Percentiles rank a stretch among this genome's conserved stretches.
Evolutionary conservation across 1,140 invertebrate genomes (phyloP).

Genomic region (Aporrectodea caliginosa): DNA sequence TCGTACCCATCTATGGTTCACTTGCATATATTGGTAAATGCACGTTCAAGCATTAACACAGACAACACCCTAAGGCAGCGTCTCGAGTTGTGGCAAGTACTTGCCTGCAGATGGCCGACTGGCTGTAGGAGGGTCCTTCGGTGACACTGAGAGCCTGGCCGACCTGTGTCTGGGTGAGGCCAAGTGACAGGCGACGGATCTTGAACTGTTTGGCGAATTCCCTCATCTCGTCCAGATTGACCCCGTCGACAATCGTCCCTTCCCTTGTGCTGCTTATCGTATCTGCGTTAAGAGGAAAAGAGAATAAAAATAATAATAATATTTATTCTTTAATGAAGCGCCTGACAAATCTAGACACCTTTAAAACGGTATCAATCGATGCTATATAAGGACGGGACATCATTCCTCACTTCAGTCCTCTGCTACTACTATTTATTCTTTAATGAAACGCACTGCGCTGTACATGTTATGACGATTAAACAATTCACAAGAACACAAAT

Average conservation of each 20-base stretch:
- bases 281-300: conserved; percentile 35
- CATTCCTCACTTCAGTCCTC: not conserved
- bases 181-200: conserved; percentile 81
- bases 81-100: too few relatives aligned
- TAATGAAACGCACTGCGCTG: too few relatives aligned
- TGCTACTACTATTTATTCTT: not conserved
- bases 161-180: conserved; percentile 88
- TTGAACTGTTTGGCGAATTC: conserved; percentile 98
- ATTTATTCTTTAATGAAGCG: too few relatives aligned
- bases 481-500: too few relatives aligned
- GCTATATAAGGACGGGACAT: too few relatives aligned
- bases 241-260: conserved; percentile 90
- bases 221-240: conserved; percentile 95
- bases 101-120: conserved; percentile 99
- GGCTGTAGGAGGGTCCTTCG: conserved; percentile 94
- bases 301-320: not conserved
- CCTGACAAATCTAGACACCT: too few relatives aligned
- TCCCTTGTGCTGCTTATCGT: conserved; percentile 75
- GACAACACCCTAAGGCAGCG: too few relatives aligned
- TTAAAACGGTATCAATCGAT: too few relatives aligned
- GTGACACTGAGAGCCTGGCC: conserved; percentile 83
- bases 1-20: too few relatives aligned
- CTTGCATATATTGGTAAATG: too few relatives aligned
- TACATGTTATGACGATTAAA: too few relatives aligned
- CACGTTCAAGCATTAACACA: too few relatives aligned